These are phyloP conservation scores for Semibalanus balanoides DNA, from an alignment of 1,140 invertebrate species.

Conservation along the genomic window DNA sequence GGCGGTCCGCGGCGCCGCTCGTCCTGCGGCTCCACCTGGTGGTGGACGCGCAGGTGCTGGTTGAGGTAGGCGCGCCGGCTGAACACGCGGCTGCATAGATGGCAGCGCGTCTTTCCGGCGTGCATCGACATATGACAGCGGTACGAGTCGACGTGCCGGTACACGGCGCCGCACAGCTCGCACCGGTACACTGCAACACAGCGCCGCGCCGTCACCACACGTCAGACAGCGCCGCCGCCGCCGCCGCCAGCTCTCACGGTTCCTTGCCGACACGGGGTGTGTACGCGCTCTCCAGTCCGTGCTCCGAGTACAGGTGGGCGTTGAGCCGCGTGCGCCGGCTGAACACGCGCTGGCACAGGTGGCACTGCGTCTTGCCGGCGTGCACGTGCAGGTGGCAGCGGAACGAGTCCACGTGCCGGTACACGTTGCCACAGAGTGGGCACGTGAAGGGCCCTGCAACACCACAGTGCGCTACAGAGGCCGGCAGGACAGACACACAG, in stretches of 20 bases:
- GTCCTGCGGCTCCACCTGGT: conserved; percentile 3
- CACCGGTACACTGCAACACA: conserved; percentile 11
- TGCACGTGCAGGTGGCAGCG: conserved; percentile 25
- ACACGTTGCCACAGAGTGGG: conserved; percentile 23
- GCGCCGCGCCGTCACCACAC: too few species aligned
- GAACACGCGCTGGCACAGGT: conserved; percentile 23
- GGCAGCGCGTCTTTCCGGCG: conserved; percentile 23
- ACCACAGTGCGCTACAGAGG: too few species aligned
- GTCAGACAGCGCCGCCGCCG: too few species aligned
- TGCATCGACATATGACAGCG: conserved; percentile 24
- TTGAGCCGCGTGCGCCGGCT: conserved; percentile 23
- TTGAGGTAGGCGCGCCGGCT: conserved; percentile 23
- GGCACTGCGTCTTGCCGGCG: conserved; percentile 23
- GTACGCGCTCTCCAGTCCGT: too few species aligned
- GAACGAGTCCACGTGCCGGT: conserved; percentile 23
- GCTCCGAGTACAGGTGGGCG: conserved; percentile 18
- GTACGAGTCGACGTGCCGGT: conserved; percentile 23
- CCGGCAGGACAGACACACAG: too few species aligned
- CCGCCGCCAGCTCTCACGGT: too few species aligned
- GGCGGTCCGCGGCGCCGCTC: too few species aligned
- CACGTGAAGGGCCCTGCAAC: conserved; percentile 12
- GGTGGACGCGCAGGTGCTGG: conserved; percentile 21
- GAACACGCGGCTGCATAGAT: conserved; percentile 23
- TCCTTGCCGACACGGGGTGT: too few species aligned
- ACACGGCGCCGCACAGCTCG: conserved; percentile 23